These are phyloP conservation scores for Cephonodes hylas DNA, from an alignment of 2,888 invertebrate genomes.

Conservation along the genomic window DNA sequence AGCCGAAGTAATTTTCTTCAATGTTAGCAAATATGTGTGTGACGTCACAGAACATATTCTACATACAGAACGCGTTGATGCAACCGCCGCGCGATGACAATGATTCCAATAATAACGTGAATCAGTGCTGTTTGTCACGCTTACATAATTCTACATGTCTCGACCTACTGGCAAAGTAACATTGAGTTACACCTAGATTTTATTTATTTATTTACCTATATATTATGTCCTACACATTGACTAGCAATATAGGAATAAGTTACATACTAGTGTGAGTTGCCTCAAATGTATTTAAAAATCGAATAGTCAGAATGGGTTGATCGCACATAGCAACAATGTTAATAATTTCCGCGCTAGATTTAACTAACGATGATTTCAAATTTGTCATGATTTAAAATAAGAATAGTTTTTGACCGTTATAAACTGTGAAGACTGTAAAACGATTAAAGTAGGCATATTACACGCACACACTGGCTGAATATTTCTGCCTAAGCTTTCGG, in stretches of 20 bases:
- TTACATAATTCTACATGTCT: not conserved
- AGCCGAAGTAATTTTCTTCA: conserved; percentile 8
- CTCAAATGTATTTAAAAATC: not conserved
- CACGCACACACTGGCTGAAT: conserved; percentile 25
- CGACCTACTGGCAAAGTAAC: not conserved
- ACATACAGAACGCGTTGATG: conserved; percentile 7
- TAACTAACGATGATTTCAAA: not conserved
- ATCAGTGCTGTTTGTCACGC: not conserved
- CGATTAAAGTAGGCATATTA: not conserved
- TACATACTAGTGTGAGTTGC: no score
- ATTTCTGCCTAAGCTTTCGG: conserved; percentile 26
- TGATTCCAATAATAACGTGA: not conserved
- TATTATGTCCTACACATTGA: no score
- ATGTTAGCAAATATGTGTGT: not conserved
- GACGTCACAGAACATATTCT: conserved; percentile 1
- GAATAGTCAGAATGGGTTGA: not conserved
- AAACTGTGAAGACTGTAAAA: not conserved
- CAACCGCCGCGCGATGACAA: not conserved
- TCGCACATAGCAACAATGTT: not conserved
- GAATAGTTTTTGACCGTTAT: not conserved
- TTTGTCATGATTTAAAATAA: not conserved
- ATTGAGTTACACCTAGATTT: no score
- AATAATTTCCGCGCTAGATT: not conserved
- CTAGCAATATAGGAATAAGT: no score
- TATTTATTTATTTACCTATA: no score